These are phyloP conservation scores for Trematocara variabile DNA, from an alignment of 2,113 vertebrate species.

Conservation along the genomic window DNA sequence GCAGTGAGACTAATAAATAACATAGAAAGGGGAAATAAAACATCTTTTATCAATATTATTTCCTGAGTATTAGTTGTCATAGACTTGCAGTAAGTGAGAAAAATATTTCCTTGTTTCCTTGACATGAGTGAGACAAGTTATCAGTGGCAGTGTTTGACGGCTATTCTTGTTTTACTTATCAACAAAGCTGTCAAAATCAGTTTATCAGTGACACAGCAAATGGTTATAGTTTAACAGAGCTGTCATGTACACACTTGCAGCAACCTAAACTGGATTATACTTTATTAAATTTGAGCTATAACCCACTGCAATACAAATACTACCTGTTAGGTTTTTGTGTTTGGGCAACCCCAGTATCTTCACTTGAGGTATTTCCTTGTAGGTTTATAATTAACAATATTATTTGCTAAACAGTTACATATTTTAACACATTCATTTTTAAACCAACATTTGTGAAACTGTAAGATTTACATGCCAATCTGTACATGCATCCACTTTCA, in stretches of 20 bases:
- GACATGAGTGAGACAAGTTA: not conserved
- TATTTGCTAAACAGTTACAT: conserved; percentile 11
- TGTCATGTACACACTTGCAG: not conserved
- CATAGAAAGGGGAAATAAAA: not conserved
- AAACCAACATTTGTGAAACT: not conserved
- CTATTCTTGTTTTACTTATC: not conserved
- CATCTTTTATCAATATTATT: not conserved
- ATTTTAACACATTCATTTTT: not conserved
- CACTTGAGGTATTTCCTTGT: conserved; percentile 5
- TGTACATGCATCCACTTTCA: not conserved
- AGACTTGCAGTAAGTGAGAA: not conserved
- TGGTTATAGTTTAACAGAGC: not conserved
- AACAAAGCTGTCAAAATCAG: not conserved
- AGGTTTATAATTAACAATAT: conserved; percentile 43
- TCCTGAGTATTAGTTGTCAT: not conserved
- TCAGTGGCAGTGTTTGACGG: not conserved
- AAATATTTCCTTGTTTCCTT: not conserved
- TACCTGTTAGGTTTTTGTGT: not conserved
- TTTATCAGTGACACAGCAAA: not conserved
- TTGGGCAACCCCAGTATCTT: not conserved
- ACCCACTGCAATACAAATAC: not conserved
- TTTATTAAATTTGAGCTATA: not conserved
- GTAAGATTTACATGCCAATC: not conserved
- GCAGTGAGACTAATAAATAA: not conserved
- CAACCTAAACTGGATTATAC: not conserved